A percentile compares a stretch with the other conserved stretches of the same genome.
These are phyloP conservation scores for Quadroppia sp. DNA, from an alignment of 2,888 invertebrate species.

Conservation along the genomic window DNA sequence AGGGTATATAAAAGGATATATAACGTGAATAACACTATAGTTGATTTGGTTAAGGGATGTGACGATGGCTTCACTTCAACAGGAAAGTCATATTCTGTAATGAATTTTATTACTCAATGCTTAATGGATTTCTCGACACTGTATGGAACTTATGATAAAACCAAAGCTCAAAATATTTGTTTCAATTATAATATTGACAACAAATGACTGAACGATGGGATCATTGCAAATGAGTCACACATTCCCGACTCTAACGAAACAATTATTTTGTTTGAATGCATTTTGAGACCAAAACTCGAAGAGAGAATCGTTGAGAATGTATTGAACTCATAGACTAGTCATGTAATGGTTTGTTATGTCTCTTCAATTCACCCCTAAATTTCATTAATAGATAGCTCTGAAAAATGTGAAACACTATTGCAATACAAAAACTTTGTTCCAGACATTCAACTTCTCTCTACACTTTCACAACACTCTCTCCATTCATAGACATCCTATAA, in stretches of 20 bases:
- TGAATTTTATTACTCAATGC: too few relatives aligned
- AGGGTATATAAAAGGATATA: background rate
- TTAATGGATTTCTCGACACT: too few relatives aligned
- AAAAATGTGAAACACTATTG: background rate
- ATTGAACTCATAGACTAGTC: background rate
- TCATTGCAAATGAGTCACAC: too few relatives aligned
- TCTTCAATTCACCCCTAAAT: slow-evolving; percentile 15
- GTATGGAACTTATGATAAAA: too few relatives aligned
- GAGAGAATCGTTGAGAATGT: background rate
- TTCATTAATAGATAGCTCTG: slow-evolving; percentile 27
- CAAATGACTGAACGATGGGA: too few relatives aligned
- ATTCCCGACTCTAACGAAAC: background rate
- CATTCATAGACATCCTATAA: background rate
- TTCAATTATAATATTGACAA: too few relatives aligned
- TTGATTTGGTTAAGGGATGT: background rate
- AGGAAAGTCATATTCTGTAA: too few relatives aligned
- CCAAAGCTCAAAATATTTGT: too few relatives aligned
- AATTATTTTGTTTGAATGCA: background rate
- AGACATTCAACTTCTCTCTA: slow-evolving; percentile 3
- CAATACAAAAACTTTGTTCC: background rate
- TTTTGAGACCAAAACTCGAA: too few relatives aligned
- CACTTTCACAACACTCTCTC: background rate
- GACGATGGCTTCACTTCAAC: background rate
- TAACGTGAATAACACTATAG: background rate
- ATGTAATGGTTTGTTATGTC: background rate